These are phyloP conservation scores for Cryptocephalus primarius DNA, from an alignment of 2,888 invertebrate species.

Conservation along the genomic window DNA sequence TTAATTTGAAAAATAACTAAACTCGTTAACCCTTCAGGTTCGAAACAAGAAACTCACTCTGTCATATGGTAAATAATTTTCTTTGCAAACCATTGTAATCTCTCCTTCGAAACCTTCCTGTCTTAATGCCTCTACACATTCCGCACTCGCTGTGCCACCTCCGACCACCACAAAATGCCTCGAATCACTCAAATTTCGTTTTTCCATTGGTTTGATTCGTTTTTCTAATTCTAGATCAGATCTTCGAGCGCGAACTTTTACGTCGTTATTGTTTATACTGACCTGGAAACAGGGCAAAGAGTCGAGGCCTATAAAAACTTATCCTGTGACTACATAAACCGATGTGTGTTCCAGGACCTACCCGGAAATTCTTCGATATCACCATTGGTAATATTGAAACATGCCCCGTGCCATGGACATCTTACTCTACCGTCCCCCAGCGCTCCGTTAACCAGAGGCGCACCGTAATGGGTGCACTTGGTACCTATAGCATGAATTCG, in stretches of 20 bases:
- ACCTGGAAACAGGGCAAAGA: slow-evolving; percentile 80
- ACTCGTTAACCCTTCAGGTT: too few species aligned
- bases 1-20: background rate
- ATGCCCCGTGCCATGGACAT: slow-evolving; percentile 96
- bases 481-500: slow-evolving; percentile 71
- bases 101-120: slow-evolving; percentile 80
- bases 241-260: slow-evolving; percentile 58
- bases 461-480: slow-evolving; percentile 91
- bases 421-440: slow-evolving; percentile 72
- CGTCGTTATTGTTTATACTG: slow-evolving; percentile 48
- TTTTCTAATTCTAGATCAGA: slow-evolving; percentile 49
- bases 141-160: slow-evolving; percentile 78
- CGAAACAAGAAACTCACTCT: slow-evolving; percentile 42
- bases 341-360: slow-evolving; percentile 38
- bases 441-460: slow-evolving; percentile 71
- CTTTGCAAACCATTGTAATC: slow-evolving; percentile 71
- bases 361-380: slow-evolving; percentile 82
- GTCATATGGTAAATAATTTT: slow-evolving; percentile 79
- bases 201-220: slow-evolving; percentile 52
- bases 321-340: slow-evolving; percentile 37
- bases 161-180: slow-evolving; percentile 64
- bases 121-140: slow-evolving; percentile 83
- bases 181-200: slow-evolving; percentile 36
- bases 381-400: slow-evolving; percentile 78
- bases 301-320: slow-evolving; percentile 73